Evolutionary conservation across 2,797 vertebrate genomes (phyloP), one percentile per base, ranked within the genome.

Genomic region (Micrastur ruficollis): DNA sequence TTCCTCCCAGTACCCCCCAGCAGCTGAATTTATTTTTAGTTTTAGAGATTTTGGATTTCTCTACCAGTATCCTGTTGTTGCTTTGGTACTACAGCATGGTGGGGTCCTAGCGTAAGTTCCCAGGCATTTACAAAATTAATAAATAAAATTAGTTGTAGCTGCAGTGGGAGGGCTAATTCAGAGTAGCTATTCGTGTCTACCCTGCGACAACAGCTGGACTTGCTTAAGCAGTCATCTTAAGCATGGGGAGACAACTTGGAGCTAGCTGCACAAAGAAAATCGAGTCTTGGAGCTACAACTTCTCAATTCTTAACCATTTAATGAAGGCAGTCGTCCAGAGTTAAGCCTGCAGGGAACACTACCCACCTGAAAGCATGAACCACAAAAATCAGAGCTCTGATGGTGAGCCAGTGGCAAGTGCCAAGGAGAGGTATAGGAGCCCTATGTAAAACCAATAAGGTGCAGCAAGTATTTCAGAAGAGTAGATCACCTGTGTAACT

Each of bases 21-120:
- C 56, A 82, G 81, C 78, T 76, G 47, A 80, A 90, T 80, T 90
- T 95, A 88, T 94, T 94, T 96, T 93, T 88, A 82, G 59, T 75
- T 92, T 73, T 73, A 49, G 67, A 85, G 67, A 92, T 76, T 93
- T 72, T 56, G 40, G n/a, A 82, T 89, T 93, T 71, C n/a, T 71
- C 26, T 14, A 55, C 36, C 16, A 40, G 46, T 47, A 16, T 76
- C 44, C 50, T 36, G 3, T 65, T 72, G 52, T 70, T 87, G 29
- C 36, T 90, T 89, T 87, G 65, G 34, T 90, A 56, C 55, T 52
- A 34, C 21, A 82, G 34, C 12, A 4, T 55, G 16, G 22, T 34
- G 56, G 6, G 25, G 27, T 76, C 62, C 75, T 49, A 78, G 40
- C 7, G 17, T 31, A 86, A 90, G 42, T 90, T 84, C 58, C 47